Evolutionary conservation across 2,888 invertebrate species (phyloP).

Genomic region (Nomada fucata): DNA sequence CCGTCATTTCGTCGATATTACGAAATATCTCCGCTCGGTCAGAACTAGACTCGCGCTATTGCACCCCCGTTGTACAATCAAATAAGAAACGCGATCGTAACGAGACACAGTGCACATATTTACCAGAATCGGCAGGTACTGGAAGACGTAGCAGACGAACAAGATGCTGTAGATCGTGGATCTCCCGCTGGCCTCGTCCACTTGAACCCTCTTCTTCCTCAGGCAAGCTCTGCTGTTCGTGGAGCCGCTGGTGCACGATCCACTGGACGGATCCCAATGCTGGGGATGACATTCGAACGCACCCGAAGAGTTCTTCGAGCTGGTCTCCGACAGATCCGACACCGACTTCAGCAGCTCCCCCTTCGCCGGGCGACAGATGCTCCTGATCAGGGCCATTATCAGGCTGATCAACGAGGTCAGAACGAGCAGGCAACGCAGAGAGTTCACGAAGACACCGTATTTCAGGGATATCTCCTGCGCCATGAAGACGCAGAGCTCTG

Average conservation of each 20-base stretch:
- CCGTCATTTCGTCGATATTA: constrained; percentile 66
- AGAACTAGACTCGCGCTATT: not conserved
- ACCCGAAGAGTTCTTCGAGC: constrained; percentile 81
- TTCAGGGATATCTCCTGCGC: constrained; percentile 79
- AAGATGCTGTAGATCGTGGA: constrained; percentile 85
- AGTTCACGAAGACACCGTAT: constrained; percentile 80
- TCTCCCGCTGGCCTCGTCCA: constrained; percentile 84
- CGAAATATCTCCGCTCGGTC: constrained; percentile 53
- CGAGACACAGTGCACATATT: not conserved
- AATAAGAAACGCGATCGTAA: constrained; percentile 19
- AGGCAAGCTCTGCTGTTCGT: constrained; percentile 85
- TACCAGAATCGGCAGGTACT: constrained; percentile 87
- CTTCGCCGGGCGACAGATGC: constrained; percentile 73
- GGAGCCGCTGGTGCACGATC: constrained; percentile 86
- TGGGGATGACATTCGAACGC: constrained; percentile 80
- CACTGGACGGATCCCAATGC: constrained; percentile 85
- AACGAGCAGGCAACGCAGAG: constrained; percentile 73
- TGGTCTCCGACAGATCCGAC: constrained; percentile 81
- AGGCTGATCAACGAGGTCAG: constrained; percentile 74
- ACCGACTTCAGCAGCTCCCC: constrained; percentile 80
- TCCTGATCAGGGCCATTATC: constrained; percentile 64
- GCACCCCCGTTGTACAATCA: constrained; percentile 3
- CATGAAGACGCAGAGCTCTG: constrained; percentile 80
- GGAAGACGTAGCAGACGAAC: constrained; percentile 86
- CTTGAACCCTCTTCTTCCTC: constrained; percentile 80